These are phyloP conservation scores for Agrochola lota DNA, from an alignment of 2,888 invertebrate genomes.

Conservation along the genomic window DNA sequence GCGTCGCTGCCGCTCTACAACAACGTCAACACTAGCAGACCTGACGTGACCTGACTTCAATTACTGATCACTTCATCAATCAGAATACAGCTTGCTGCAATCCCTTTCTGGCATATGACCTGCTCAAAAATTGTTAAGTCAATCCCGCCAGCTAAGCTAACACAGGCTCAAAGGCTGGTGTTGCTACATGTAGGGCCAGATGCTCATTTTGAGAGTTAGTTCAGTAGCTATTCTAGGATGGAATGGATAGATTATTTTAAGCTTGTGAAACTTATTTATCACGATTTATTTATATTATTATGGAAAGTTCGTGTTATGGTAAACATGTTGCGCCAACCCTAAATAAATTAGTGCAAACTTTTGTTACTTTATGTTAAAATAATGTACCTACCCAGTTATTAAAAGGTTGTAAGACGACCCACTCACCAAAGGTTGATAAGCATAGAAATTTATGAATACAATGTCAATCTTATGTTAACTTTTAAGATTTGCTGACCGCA, in stretches of 20 bases:
- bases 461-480: not conserved
- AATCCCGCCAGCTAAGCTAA: not conserved
- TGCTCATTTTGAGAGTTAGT: not conserved
- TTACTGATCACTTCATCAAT: not conserved
- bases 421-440: not conserved
- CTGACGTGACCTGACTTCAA: not conserved
- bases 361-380: no score
- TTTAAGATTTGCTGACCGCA: not conserved
- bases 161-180: not conserved
- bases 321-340: not conserved
- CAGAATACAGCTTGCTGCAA: not conserved
- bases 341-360: not conserved
- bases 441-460: not conserved
- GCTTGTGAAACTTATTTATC: not conserved
- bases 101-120: not conserved
- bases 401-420: not conserved
- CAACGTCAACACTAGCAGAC: not conserved
- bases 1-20: slow-evolving; percentile 84
- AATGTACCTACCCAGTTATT: not conserved
- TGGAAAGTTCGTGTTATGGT: not conserved
- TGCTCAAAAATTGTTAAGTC: not conserved
- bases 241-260: not conserved
- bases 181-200: not conserved
- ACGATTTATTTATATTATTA: not conserved
- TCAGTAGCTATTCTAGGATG: no score